These are phyloP conservation scores for Dasysyrphus tricinctus DNA, from an alignment of 2,888 invertebrate species.

Conservation along the genomic window DNA sequence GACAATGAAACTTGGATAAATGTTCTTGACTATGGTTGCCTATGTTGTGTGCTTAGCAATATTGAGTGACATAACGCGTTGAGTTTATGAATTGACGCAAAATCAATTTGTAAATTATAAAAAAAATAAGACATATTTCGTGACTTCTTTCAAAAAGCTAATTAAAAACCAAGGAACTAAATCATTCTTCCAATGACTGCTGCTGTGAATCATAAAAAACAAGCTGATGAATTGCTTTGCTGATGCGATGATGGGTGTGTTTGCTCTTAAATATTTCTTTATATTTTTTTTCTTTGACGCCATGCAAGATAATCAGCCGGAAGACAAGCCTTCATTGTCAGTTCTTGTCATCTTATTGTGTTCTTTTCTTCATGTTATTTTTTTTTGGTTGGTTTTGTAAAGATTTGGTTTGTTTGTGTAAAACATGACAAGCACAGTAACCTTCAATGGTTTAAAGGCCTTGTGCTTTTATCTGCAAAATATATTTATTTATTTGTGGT, in stretches of 20 bases:
- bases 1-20: slow-evolving; percentile 32
- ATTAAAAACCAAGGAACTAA: slow-evolving; percentile 49
- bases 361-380: neutral
- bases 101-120: slow-evolving; percentile 47
- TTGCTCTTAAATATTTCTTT: slow-evolving; percentile 16
- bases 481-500: neutral
- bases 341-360: slow-evolving; percentile 24
- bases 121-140: neutral
- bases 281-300: slow-evolving; percentile 21
- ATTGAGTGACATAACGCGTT: slow-evolving; percentile 45
- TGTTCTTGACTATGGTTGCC: slow-evolving; percentile 15
- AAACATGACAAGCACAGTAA: slow-evolving; percentile 32
- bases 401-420: slow-evolving; percentile 20
- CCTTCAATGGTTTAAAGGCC: slow-evolving; percentile 7
- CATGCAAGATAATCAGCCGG: slow-evolving; percentile 54
- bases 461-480: neutral
- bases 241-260: neutral
- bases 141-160: slow-evolving; percentile 44
- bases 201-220: slow-evolving; percentile 47
- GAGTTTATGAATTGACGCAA: slow-evolving; percentile 31
- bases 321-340: slow-evolving; percentile 46
- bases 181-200: slow-evolving; percentile 11
- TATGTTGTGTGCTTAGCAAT: slow-evolving; percentile 26
- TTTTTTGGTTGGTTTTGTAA: slow-evolving; percentile 5
- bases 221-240: slow-evolving; percentile 20